phyloP scores from a whole-genome alignment of 2,797 vertebrate species.

The Enteromius thamalakanensis region DNA sequence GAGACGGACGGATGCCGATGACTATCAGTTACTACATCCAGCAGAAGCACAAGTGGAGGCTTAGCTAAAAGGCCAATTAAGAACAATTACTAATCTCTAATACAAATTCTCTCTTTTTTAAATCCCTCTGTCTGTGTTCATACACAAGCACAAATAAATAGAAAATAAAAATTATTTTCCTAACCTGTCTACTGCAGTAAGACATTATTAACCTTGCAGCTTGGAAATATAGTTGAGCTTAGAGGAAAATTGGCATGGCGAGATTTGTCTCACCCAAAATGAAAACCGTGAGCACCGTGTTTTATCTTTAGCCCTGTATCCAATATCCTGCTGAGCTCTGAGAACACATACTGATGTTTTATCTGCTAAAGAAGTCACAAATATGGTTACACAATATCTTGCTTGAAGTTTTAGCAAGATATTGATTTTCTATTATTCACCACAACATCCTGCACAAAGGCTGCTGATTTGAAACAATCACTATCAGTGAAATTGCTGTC shows the following conservation, averaged over 20 bases:
- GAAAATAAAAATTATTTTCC: not conserved
- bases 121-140: not conserved
- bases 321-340: slow-evolving; percentile 43
- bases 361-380: slow-evolving; percentile 30
- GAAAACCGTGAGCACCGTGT: slow-evolving; percentile 20
- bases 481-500: not conserved
- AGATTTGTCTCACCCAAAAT: slow-evolving; percentile 23
- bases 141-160: not conserved
- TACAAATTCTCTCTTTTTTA: no score
- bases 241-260: slow-evolving; percentile 5
- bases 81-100: no score
- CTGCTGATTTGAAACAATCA: slow-evolving; percentile 17
- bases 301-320: slow-evolving; percentile 26
- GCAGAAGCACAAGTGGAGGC: no score
- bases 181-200: slow-evolving; percentile 27
- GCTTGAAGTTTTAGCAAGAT: not conserved
- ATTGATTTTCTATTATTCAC: slow-evolving; percentile 27
- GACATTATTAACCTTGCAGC: slow-evolving; percentile 21
- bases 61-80: no score
- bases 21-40: no score
- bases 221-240: slow-evolving; percentile 11
- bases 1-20: no score
- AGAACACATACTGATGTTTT: slow-evolving; percentile 25
- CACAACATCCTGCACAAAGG: not conserved
- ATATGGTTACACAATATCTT: slow-evolving; percentile 18